Base-by-base conservation (phyloP, 1,140 invertebrate genomes). In the Chrysomallon squamiferum region DNA sequence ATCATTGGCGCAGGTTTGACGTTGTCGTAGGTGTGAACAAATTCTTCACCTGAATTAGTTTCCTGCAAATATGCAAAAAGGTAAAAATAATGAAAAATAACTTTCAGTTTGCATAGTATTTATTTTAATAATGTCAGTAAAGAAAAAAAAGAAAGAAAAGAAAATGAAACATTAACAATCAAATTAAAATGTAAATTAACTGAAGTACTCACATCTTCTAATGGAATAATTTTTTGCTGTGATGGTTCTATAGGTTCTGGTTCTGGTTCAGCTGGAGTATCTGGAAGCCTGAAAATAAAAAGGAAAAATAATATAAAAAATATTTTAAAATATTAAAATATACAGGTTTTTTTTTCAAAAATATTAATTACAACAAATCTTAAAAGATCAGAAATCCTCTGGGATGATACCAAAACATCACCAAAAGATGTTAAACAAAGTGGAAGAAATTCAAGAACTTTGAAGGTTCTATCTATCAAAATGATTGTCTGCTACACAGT, bases 181-280 rank as follows among this genome's bases (percentile, higher is more conserved):
- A n/a, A n/a, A n/a, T n/a, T n/a, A n/a, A n/a, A n/a, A n/a, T n/a
- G n/a, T n/a, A n/a, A n/a, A n/a, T n/a, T n/a, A n/a, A n/a, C n/a
- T 32, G 45, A 73, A 90, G 92, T 25, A 93, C 88, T 92, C 73
- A 93, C 88, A 87, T 96, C 95, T 69, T 96, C 93, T 57, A 96
- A 84, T 5, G 95, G 95, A 85, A 97, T 96, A 7, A 89, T 86
- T 69, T 91, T 90, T 2, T 93, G 91, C 13, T 71, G 74, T n/a
- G 67, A 45, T 56, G 90, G 89, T 11, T 88, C 80, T 69, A 91
- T 90, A 73, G 92, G 90, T 27, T 96, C 94, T 60, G 90, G 83
- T 71, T 96, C 94, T 1, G 95, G 93, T 86, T 97, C 95, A 35
- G 89, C 88, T 0, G 94, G 88, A 52, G 91, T 91, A 78, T 96